A percentile compares a stretch with the other conserved stretches of the same genome.
phyloP scores from a whole-genome alignment of 1,140 invertebrate genomes.

The Drosophila tristis region DNA sequence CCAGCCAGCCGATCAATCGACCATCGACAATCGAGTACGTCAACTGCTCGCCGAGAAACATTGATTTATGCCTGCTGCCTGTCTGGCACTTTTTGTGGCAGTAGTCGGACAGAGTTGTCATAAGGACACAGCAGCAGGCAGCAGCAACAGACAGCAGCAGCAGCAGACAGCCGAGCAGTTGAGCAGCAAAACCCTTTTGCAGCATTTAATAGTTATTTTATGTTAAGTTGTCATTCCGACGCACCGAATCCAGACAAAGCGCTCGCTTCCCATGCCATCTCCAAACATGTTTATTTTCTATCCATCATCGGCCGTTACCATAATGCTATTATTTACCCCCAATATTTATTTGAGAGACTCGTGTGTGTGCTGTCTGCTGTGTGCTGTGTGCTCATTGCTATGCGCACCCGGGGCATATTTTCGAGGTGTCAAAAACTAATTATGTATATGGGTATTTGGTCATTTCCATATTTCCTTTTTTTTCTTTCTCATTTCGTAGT shows the following conservation, averaged over 20 bases:
- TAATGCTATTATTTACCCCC: slow-evolving; percentile 21
- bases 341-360: slow-evolving; percentile 29
- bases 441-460: slow-evolving; percentile 43
- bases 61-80: slow-evolving; percentile 68
- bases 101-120: slow-evolving; percentile 71
- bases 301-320: slow-evolving; percentile 30
- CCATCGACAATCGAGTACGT: slow-evolving; percentile 55
- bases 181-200: slow-evolving; percentile 50
- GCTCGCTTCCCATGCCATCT: slow-evolving; percentile 4
- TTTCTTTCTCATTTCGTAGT: slow-evolving; percentile 5
- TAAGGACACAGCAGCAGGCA: slow-evolving; percentile 56
- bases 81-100: slow-evolving; percentile 68
- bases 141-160: slow-evolving; percentile 13
- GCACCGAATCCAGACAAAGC: slow-evolving; percentile 3
- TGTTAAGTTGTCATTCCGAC: slow-evolving; percentile 52
- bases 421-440: slow-evolving; percentile 70
- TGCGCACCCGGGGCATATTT: slow-evolving; percentile 22
- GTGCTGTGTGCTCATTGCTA: slow-evolving; percentile 15
- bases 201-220: slow-evolving; percentile 76
- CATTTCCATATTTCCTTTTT: not conserved
- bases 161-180: slow-evolving; percentile 25
- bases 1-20: slow-evolving; percentile 67
- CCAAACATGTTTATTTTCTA: slow-evolving; percentile 36
- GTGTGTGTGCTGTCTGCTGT: slow-evolving; percentile 35
- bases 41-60: slow-evolving; percentile 47